Base-by-base conservation (phyloP, 2,113 vertebrate genomes). In the Stegostoma tigrinum region DNA sequence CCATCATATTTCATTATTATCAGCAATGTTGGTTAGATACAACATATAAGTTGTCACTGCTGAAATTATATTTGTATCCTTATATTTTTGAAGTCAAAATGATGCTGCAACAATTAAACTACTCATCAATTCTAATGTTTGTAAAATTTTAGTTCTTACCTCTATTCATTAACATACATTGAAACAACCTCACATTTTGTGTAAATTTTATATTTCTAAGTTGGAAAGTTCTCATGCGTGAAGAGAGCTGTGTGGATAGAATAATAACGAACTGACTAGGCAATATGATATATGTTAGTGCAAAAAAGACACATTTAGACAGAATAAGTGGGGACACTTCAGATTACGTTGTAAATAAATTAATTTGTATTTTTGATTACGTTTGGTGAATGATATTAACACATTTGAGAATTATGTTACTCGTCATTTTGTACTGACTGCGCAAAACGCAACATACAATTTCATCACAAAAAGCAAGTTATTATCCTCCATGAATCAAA, bases 281-380 rank as follows among this genome's bases (percentile, higher is more conserved):
- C n/a, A 68, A 42, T 0, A 90, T 64, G 1, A 4, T 34, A 27
- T 90, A 90, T 90, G 17, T 21, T 42, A 94, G 42, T 21, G 42
- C 91, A 94, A 70, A 94, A 45, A 94, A 68, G 64, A 42, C 91
- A 94, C 42, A 68, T 68, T 94, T 94, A 42, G 64, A 70, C 70
- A 38, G 15, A n/a, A 64, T 24, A 15, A 38, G 7, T 61, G 64
- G 38, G 2, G 6, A 21, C 66, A 94, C 42, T 48, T 14, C 5
- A 70, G 64, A 94, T 38, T 66, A 94, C 24, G 34, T 23, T n/a
- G 14, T 42, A 42, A 94, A 94, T 67, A 45, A 68, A 42, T 89
- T 21, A 68, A 68, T 94, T 68, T 38, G n/a, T 94, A 19, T 27
- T 38, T 61, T 94, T 68, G 66, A 38, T 70, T 45, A 67, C 12